phyloP scores from a whole-genome alignment of 2,113 vertebrate species.

The Sylvia atricapilla region DNA sequence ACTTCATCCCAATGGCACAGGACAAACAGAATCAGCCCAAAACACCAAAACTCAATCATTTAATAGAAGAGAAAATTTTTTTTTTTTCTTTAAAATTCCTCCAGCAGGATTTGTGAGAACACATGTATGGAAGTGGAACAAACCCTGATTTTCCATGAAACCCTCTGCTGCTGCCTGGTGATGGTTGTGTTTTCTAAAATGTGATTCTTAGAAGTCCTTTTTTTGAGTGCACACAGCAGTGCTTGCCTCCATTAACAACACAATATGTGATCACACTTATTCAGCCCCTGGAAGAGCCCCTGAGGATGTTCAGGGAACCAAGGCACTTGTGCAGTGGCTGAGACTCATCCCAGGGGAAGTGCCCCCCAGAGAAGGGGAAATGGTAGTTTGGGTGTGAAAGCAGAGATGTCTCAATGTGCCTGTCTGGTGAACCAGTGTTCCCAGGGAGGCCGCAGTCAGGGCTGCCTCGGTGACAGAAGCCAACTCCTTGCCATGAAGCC shows the following conservation, averaged over 20 bases:
- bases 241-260: background rate
- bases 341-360: background rate
- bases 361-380: background rate
- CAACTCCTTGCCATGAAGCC: accelerated
- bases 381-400: background rate
- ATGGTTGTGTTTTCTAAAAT: accelerated
- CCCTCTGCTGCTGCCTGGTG: background rate
- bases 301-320: accelerated
- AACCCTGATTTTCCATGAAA: background rate
- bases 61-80: too few relatives aligned
- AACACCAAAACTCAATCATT: background rate
- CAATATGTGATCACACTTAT: background rate
- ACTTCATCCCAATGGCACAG: background rate
- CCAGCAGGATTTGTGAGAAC: background rate
- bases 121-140: background rate
- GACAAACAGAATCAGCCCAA: background rate
- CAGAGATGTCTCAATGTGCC: background rate
- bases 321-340: background rate
- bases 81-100: background rate
- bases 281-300: background rate
- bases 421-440: background rate
- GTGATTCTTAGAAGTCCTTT: background rate
- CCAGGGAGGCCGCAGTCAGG: background rate
- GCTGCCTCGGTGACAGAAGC: background rate
- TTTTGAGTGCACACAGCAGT: background rate